Conservation (phyloP, 2,113 vertebrate genomes). For the Paralichthys olivaceus region DNA sequence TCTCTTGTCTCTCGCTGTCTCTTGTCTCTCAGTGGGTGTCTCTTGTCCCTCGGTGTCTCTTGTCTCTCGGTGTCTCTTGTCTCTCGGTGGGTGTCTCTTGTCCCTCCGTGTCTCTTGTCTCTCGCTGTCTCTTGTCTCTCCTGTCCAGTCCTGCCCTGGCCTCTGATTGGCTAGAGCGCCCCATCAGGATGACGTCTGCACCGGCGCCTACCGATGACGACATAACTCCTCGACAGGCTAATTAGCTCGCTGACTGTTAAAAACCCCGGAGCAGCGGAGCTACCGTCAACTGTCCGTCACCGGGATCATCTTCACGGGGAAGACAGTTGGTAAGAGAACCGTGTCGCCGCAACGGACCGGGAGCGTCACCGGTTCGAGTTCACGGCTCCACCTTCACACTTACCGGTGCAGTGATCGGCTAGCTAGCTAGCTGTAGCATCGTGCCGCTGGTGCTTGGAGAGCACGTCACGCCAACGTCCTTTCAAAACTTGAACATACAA, state of each 20-base stretch:
- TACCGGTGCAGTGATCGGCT: not conserved
- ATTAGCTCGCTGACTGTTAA: slow-evolving; percentile 12
- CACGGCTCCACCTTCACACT: rapidly evolving
- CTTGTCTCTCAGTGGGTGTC: too few relatives aligned
- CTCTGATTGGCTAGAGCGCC: not conserved
- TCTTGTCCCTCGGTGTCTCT: too few relatives aligned
- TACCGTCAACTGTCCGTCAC: not conserved
- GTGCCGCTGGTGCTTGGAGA: slow-evolving; percentile 1
- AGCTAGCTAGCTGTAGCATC: slow-evolving; percentile 25
- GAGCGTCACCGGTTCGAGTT: not conserved
- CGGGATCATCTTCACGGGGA: not conserved
- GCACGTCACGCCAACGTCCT: slow-evolving; percentile 45
- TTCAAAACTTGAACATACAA: not conserved
- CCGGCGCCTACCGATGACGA: slow-evolving; percentile 21
- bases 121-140: too few relatives aligned
- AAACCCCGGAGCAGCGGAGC: slow-evolving; percentile 16
- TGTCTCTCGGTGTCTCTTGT: too few relatives aligned
- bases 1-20: too few relatives aligned
- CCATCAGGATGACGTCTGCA: not conserved
- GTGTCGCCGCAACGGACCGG: not conserved
- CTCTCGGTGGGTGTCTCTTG: too few relatives aligned
- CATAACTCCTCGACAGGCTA: slow-evolving; percentile 35
- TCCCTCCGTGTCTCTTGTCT: too few relatives aligned
- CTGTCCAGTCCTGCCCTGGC: too few relatives aligned
- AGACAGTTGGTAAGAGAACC: slow-evolving; percentile 50